Base-by-base conservation (phyloP, 1,140 invertebrate species). In the Carcinoscorpius rotundicauda region DNA sequence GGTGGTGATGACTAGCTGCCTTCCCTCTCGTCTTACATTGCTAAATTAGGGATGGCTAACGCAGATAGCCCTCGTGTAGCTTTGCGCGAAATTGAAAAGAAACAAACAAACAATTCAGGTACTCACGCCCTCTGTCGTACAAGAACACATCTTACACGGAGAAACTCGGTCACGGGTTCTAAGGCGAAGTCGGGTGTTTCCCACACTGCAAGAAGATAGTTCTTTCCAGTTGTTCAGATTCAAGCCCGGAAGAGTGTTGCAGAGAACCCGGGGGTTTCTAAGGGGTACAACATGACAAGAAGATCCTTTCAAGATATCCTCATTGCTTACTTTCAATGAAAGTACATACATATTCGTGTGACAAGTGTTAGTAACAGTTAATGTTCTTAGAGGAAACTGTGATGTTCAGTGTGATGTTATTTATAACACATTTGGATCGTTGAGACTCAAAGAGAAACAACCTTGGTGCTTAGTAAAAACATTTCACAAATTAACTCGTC, bases 111-210 rank as follows among this genome's bases (percentile, higher is more conserved):
- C 29, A 1, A 29, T 29, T 29, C 29, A 29, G 29, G 29, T 29
- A 74, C 75, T 78, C 72, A 82, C 80, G 67, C 83, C 83, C 77
- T 84, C 83, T 65, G 76, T 78, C 3, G 83, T 85, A 68, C 84
- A 84, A n/a, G 82, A 82, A 69, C 83, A 84, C 68, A 80, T 82
- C 5, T 82, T 77, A 68, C 83, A 84, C 4, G 83, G 83, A 4
- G 82, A 82, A 51, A 82, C 76, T 63, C 81, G 71, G 50, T 76
- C 73, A 1, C 82, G 79, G 53, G 75, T 74, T 5, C 83, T 83
- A 4, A 80, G 71, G n/a, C 79, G 73, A 51, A 84, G 81, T n/a
- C 70, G 74, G 49, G 73, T 73, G 4, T 68, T 71, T 5, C 74
- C 74, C 0, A 81, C 76, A 5, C 73, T 71, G 71, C 81, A 82